Evolutionary conservation across 1,140 invertebrate genomes (phyloP).

Genomic region (Camponotus vicinus): DNA sequence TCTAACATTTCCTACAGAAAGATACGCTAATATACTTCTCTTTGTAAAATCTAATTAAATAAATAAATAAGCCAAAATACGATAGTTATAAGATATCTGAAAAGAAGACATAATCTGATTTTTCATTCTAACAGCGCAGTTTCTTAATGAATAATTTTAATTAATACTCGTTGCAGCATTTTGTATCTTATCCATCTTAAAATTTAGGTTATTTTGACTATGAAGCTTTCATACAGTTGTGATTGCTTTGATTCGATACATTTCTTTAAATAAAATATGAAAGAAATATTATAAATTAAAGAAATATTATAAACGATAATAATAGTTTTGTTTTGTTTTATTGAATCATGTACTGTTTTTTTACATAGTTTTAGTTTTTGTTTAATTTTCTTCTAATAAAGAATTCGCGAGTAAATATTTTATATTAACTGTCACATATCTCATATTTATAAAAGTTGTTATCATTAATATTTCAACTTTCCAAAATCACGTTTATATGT

Average conservation of each 20-base stretch:
- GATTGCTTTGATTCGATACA: background rate
- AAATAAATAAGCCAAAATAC: background rate
- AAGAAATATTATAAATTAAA: constrained; percentile 21
- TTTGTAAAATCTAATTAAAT: background rate
- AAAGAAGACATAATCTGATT: background rate
- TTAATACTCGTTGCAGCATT: background rate
- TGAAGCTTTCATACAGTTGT: background rate
- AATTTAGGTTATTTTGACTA: background rate
- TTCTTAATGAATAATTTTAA: background rate
- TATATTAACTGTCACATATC: background rate
- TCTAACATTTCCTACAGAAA: background rate
- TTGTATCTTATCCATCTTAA: background rate
- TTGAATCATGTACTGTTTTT: background rate
- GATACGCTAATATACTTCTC: background rate
- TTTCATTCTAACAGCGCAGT: background rate
- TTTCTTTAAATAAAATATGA: background rate
- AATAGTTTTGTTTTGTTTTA: background rate
- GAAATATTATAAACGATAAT: background rate
- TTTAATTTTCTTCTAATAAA: background rate
- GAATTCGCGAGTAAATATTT: background rate
- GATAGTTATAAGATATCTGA: background rate
- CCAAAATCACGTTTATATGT: constrained; percentile 9
- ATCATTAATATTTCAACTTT: constrained; percentile 39
- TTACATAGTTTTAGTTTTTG: background rate
- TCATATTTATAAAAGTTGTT: constrained; percentile 35